Evolutionary conservation across 2,888 invertebrate species (phyloP).

Genomic region (Alentia gelatinosa): DNA sequence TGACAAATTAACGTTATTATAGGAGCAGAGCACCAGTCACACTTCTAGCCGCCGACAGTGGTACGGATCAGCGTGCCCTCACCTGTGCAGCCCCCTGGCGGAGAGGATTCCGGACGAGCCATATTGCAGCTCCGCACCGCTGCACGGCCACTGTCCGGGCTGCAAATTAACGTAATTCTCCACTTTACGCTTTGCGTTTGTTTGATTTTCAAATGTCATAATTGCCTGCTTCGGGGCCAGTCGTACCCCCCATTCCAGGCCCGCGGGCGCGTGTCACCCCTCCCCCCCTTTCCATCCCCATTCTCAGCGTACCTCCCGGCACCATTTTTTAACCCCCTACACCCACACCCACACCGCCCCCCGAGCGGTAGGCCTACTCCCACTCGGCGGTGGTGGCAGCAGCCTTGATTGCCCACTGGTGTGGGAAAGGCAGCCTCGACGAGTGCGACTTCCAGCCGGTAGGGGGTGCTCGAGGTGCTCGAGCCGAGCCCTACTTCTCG

Average conservation of each 20-base stretch:
- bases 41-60: too few relatives aligned
- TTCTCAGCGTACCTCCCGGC: not conserved
- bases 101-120: too few relatives aligned
- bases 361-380: not conserved
- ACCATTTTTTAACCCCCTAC: not conserved
- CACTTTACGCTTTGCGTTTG: conserved; percentile 9
- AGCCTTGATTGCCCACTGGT: not conserved
- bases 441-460: not conserved
- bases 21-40: too few relatives aligned
- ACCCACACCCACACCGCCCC: not conserved
- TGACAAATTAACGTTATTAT: too few relatives aligned
- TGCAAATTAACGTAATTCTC: not conserved
- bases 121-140: not conserved
- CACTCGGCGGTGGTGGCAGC: not conserved
- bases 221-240: conserved; percentile 23
- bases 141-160: not conserved
- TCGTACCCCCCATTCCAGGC: not conserved
- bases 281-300: not conserved
- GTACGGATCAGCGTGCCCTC: too few relatives aligned
- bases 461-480: not conserved
- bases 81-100: too few relatives aligned
- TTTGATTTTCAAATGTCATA: conserved; percentile 52
- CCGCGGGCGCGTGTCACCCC: conserved; percentile 27
- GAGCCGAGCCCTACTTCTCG: too few relatives aligned
- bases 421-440: not conserved